Evolutionary conservation across 2,888 invertebrate genomes (phyloP).

Genomic region (Drosophila heteroneura): DNA sequence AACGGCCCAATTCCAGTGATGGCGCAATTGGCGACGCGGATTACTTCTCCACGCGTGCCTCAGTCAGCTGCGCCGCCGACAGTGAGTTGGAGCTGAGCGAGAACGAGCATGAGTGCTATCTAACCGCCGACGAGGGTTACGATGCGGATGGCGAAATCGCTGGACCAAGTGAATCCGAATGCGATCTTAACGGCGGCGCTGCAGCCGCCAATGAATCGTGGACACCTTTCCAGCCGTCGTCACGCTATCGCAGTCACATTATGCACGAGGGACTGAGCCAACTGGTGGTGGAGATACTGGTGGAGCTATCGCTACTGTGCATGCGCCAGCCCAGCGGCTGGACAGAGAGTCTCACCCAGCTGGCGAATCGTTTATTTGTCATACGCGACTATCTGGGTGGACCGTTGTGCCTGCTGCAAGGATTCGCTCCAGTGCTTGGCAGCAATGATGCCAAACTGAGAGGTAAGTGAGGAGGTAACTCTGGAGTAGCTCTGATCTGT

Average conservation of each 20-base stretch:
- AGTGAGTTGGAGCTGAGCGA: slow-evolving; percentile 84
- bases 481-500: not conserved
- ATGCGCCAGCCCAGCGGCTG: slow-evolving; percentile 81
- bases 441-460: slow-evolving; percentile 77
- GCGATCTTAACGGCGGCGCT: slow-evolving; percentile 60
- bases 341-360: slow-evolving; percentile 82
- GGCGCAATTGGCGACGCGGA: slow-evolving; percentile 76
- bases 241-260: slow-evolving; percentile 83
- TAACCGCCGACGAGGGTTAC: slow-evolving; percentile 85
- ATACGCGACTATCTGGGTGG: slow-evolving; percentile 85
- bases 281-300: slow-evolving; percentile 83
- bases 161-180: slow-evolving; percentile 82
- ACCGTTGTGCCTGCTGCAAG: slow-evolving; percentile 82
- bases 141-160: slow-evolving; percentile 85
- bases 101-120: slow-evolving; percentile 83
- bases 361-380: slow-evolving; percentile 83
- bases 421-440: slow-evolving; percentile 83
- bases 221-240: slow-evolving; percentile 82
- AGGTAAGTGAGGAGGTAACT: slow-evolving; percentile 54
- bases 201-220: slow-evolving; percentile 67
- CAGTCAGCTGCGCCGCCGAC: slow-evolving; percentile 80
- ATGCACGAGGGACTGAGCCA: slow-evolving; percentile 84
- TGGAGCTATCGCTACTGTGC: slow-evolving; percentile 82
- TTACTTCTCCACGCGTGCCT: slow-evolving; percentile 82
- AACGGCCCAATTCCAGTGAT: slow-evolving; percentile 76